Base-by-base conservation (phyloP, 2,113 vertebrate genomes). In the Elephas maximus region DNA sequence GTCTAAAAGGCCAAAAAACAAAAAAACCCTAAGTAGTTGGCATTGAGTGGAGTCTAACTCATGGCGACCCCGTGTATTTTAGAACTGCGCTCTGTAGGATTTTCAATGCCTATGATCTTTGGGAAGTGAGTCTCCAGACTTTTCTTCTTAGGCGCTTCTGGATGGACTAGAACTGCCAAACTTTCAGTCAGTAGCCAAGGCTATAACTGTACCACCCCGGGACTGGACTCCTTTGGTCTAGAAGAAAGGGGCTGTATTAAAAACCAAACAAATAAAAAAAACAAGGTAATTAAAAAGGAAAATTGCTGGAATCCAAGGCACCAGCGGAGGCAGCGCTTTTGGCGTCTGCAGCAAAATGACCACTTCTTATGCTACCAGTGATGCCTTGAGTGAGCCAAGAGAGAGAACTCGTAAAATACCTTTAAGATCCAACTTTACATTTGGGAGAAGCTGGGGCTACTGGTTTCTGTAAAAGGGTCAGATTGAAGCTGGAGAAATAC, bases 391-490 rank as follows among this genome's bases (percentile, higher is more conserved):
- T 71, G 73, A 95, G 44, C 77, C 44, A 92, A 18, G 26, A 86
- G 82, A 79, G 41, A 0, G 93, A 69, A 44, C 14, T 63, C 37
- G 33, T 73, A 74, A 97, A 94, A 90, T 18, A 51, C 15, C 21
- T 83, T 78, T 69, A 23, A 91, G 53, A 96, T 23, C 93, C n/a
- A 95, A 73, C 45, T 62, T 37, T 37, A 37, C 37, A 37, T 37
- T 37, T 37, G 37, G 37, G 37, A 37, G 37, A 87, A 74, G 33
- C 41, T 51, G 5, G 24, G 30, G 28, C 10, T 94, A 28, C 24
- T 93, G 63, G 26, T 65, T 95, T 91, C 82, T 95, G 63, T 77
- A 62, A 79, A 28, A 26, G 92, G n/a, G 71, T 78, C 21, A 85
- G 51, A 14, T 14, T 90, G 41, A 88, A 94, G 62, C 26, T 90